Conservation (phyloP, 92 coral and sea anemone species). For the Porites rus region DNA sequence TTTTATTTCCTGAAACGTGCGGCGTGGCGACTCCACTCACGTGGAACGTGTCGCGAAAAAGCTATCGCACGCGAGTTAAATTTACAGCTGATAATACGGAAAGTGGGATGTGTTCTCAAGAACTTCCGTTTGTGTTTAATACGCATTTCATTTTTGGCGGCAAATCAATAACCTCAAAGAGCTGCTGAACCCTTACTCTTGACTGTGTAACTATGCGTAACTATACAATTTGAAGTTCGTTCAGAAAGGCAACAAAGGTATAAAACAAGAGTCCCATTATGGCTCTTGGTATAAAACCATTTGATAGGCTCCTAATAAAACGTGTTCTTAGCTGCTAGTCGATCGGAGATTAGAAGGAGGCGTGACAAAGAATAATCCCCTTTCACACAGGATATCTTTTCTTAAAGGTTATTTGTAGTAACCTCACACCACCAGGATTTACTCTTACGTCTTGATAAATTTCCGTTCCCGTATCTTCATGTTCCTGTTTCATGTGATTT, state of each 20-base stretch:
- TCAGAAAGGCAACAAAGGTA: not conserved
- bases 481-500: slow-evolving; percentile 6
- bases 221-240: not conserved
- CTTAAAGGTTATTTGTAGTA: not conserved
- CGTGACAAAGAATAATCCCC: not conserved
- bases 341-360: not conserved
- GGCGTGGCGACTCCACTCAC: not conserved
- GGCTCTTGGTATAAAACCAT: too few relatives aligned
- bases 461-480: slow-evolving; percentile 6
- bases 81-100: not conserved
- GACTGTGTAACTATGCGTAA: not conserved
- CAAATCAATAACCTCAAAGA: too few relatives aligned
- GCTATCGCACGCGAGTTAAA: not conserved
- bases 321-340: too few relatives aligned
- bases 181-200: not conserved
- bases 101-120: not conserved
- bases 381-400: not conserved
- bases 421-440: not conserved
- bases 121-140: not conserved
- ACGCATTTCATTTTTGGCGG: too few relatives aligned
- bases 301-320: too few relatives aligned
- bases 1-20: not conserved
- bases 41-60: not conserved
- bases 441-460: not conserved
- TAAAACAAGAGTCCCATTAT: too few relatives aligned